These are phyloP conservation scores for Notarius quadriscutis DNA, from an alignment of 2,113 vertebrate species.

Conservation along the genomic window DNA sequence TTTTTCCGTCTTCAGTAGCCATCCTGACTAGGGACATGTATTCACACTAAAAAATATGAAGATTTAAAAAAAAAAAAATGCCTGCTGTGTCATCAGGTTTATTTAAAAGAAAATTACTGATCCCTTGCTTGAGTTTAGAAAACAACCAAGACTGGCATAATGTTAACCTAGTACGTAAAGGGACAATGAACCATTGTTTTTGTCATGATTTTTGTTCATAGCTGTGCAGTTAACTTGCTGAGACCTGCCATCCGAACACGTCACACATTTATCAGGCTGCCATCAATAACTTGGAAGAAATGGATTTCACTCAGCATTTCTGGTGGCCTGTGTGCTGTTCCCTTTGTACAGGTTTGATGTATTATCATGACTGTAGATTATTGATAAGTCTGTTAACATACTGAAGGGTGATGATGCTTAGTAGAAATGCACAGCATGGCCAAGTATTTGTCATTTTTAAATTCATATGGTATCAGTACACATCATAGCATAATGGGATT, in stretches of 20 bases:
- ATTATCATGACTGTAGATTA: neutral
- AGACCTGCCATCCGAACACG: neutral
- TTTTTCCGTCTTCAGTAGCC: no score
- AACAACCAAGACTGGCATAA: neutral
- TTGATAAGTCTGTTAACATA: neutral
- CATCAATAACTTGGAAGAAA: conserved; percentile 42
- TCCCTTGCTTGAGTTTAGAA: neutral
- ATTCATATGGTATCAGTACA: neutral
- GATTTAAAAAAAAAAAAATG: no score
- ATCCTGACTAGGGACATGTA: no score
- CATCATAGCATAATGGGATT: neutral
- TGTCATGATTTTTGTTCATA: conserved; percentile 11
- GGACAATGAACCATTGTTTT: neutral
- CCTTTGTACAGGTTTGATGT: conserved; percentile 54
- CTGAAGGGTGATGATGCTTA: neutral
- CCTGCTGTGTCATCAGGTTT: neutral
- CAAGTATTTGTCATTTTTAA: neutral
- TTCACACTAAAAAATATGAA: neutral
- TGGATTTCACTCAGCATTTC: conserved; percentile 48
- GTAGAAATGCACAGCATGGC: neutral
- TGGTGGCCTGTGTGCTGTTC: conserved; percentile 57
- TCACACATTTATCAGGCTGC: conserved; percentile 20
- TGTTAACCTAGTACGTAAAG: neutral
- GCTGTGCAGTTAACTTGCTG: conserved; percentile 22
- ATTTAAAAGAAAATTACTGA: neutral